Evolutionary conservation across 2,797 vertebrate species (phyloP).

Genomic region (Clarias laeviceps): DNA sequence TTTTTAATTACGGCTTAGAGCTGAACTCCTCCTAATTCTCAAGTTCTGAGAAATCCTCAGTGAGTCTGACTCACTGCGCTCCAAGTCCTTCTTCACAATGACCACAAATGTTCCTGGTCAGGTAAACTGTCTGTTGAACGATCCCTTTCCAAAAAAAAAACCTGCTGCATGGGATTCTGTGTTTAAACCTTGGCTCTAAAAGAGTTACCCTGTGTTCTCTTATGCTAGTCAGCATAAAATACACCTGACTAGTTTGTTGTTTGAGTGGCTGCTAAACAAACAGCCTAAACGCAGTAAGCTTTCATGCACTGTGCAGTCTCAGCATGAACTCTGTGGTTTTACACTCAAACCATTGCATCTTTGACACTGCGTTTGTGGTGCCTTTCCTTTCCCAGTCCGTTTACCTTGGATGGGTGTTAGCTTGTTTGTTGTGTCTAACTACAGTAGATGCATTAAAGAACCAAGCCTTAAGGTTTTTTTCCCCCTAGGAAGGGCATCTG

Average conservation of each 20-base stretch:
- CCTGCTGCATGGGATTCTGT: not conserved
- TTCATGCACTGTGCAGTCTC: not conserved
- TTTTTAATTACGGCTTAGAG: not conserved
- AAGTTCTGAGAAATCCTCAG: not conserved
- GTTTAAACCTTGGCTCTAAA: slow-evolving; percentile 22
- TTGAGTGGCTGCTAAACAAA: slow-evolving; percentile 5
- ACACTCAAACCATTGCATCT: not conserved
- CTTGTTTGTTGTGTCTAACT: not conserved
- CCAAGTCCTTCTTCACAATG: not conserved
- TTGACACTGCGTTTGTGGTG: not conserved
- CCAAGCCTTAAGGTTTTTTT: not conserved
- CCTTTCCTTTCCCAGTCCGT: slow-evolving; percentile 7
- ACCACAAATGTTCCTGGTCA: not conserved
- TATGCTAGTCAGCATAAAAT: slow-evolving; percentile 26
- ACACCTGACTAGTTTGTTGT: slow-evolving; percentile 37
- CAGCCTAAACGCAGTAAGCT: slow-evolving; percentile 19
- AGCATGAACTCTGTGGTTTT: slow-evolving; percentile 15
- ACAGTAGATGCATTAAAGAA: slow-evolving; percentile 12
- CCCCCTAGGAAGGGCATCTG: not conserved
- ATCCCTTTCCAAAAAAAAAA: not conserved
- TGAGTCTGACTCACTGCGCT: not conserved
- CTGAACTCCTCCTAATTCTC: slow-evolving; percentile 15
- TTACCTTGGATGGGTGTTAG: slow-evolving; percentile 22
- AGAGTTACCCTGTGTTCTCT: slow-evolving; percentile 12
- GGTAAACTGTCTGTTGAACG: slow-evolving; percentile 6